These are phyloP conservation scores for Diorhabda carinulata DNA, from an alignment of 1,140 invertebrate species.

Conservation along the genomic window DNA sequence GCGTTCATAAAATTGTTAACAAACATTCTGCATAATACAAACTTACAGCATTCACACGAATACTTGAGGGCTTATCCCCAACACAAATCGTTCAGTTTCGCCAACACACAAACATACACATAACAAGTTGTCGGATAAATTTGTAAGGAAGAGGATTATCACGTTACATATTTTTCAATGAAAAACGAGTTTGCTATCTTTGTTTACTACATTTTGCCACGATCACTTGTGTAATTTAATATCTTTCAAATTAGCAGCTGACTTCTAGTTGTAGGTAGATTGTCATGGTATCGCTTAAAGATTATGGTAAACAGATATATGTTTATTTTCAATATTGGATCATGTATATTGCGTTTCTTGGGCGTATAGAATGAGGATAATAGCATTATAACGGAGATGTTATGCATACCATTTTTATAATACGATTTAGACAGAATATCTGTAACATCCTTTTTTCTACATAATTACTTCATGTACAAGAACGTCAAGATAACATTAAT, in stretches of 20 bases:
- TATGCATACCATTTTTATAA: neutral
- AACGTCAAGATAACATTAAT: too few species aligned
- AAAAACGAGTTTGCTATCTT: neutral
- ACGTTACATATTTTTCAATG: neutral
- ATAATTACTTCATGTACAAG: too few species aligned
- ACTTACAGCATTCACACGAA: too few species aligned
- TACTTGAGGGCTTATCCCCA: too few species aligned
- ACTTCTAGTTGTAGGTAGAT: neutral
- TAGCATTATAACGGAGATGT: neutral
- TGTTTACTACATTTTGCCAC: neutral
- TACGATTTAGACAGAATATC: too few species aligned
- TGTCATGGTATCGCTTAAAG: neutral
- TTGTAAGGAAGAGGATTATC: neutral
- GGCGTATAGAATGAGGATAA: neutral
- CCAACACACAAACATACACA: too few species aligned
- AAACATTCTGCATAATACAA: too few species aligned
- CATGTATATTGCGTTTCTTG: neutral
- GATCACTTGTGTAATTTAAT: neutral
- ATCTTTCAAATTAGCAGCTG: constrained; percentile 2
- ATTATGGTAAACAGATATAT: neutral
- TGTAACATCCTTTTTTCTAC: too few species aligned
- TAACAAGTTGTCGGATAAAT: neutral
- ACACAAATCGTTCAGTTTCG: too few species aligned
- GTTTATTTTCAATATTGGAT: constrained; percentile 3
- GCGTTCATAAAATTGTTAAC: too few species aligned